Evolutionary conservation across 2,797 vertebrate genomes (phyloP).

Genomic region (Falco naumanni): DNA sequence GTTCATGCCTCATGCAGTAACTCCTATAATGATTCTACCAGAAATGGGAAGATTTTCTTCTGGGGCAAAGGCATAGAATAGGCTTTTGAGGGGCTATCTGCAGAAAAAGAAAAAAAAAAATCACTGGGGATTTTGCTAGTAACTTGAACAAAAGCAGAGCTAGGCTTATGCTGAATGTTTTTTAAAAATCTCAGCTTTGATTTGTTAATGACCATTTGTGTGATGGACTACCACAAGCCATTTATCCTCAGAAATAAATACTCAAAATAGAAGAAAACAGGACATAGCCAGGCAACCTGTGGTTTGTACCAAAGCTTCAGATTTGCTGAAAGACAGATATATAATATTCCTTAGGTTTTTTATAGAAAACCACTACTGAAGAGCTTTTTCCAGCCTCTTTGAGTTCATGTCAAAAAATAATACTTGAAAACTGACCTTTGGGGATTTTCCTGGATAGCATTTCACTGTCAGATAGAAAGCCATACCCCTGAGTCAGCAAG

Average conservation of each 20-base stretch:
- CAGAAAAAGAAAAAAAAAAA: neutral
- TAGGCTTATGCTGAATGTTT: neutral
- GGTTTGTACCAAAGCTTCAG: conserved; percentile 41
- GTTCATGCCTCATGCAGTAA: neutral
- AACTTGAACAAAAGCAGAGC: neutral
- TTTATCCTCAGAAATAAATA: conserved; percentile 39
- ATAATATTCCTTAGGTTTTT: conserved; percentile 35
- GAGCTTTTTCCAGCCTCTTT: conserved; percentile 19
- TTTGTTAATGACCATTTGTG: conserved; percentile 29
- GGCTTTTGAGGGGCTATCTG: neutral
- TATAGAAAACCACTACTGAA: conserved; percentile 39
- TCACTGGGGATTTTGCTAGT: neutral
- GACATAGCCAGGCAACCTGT: conserved; percentile 24
- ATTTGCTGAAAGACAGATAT: conserved; percentile 53
- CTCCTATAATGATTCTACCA: neutral
- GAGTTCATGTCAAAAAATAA: conserved; percentile 25
- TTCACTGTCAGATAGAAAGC: conserved; percentile 28
- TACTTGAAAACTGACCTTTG: conserved; percentile 44
- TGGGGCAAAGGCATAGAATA: neutral
- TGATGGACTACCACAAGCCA: conserved; percentile 18
- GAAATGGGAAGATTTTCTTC: neutral
- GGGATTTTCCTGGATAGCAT: conserved; percentile 40
- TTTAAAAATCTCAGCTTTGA: conserved; percentile 36
- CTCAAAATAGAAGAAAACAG: conserved; percentile 35
- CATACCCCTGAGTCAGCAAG: conserved; percentile 19